These are phyloP conservation scores for Merluccius polli DNA, from an alignment of 2,797 vertebrate genomes.

Conservation along the genomic window DNA sequence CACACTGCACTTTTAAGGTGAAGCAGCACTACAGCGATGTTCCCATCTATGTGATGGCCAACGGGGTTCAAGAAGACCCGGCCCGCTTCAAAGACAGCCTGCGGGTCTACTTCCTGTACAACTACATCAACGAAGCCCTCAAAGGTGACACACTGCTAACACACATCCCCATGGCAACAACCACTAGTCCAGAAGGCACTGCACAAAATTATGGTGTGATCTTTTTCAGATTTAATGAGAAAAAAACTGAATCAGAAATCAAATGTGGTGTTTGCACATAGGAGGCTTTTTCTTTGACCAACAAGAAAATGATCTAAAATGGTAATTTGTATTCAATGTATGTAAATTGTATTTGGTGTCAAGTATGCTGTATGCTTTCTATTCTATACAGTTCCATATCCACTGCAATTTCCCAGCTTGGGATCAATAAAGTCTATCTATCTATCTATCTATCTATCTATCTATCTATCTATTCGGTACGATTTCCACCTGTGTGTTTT, in stretches of 20 bases:
- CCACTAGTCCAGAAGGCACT: too few species aligned
- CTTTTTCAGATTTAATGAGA: too few species aligned
- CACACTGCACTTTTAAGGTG: conserved; percentile 58
- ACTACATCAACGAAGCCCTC: conserved; percentile 92
- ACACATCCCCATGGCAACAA: not conserved
- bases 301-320: not conserved
- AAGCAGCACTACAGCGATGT: conserved; percentile 76
- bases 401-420: too few species aligned
- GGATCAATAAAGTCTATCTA: too few species aligned
- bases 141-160: conserved; percentile 78
- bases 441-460: too few species aligned
- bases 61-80: conserved; percentile 84
- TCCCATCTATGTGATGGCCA: conserved; percentile 86
- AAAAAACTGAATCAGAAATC: too few species aligned
- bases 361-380: not conserved
- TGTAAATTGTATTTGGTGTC: too few species aligned
- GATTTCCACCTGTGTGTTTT: not conserved
- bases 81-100: conserved; percentile 80
- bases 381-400: not conserved
- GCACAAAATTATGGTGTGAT: too few species aligned
- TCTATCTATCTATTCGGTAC: too few species aligned
- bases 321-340: not conserved
- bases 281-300: too few species aligned
- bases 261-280: too few species aligned
- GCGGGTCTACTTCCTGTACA: conserved; percentile 87